Base-by-base conservation (phyloP, 2,797 vertebrate genomes). In the Pogonophryne albipinna region DNA sequence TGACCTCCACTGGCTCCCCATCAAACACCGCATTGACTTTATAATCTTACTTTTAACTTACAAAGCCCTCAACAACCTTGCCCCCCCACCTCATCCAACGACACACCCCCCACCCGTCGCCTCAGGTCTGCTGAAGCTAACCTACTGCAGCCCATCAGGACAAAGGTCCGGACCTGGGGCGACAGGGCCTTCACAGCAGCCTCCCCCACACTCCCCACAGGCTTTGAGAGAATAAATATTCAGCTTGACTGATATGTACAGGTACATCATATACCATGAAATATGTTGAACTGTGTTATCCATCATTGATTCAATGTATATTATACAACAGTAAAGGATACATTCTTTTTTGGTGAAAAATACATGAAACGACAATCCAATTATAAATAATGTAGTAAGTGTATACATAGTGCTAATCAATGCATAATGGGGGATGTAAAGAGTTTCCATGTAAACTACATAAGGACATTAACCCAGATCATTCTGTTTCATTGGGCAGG, bases 381-480 rank as follows among this genome's bases (percentile, higher is more conserved):
- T 61, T 3, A 46, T 56, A 56, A 17, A 20, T 13, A 57, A 19
- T 13, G 27, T 16, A n/a, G 17, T 23, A 9, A 46, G 20, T 52
- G 20, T 51, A 66, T 57, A 27, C 52, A 27, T 9, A 56, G 17
- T 10, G 15, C 58, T 44, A 19, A 44, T 51, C 45, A 66, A 66
- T 46, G 2, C 9, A 31, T 23, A 75, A 60, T 10, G 31, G 0
- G 23, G 9, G 1, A 17, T 7, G 10, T 61, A 42, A 60, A 38
- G 20, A 49, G 27, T 50, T 1, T 13, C 15, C 34, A 23, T 23
- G 61, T 65, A 27, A 46, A 69, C 49, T 52, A 45, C 12, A 42
- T n/a, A 7, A 3, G 31, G 13, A 64, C 23, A 68, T 23, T 13
- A 44, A 17, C 12, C 14, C 13, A 64, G 17, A 51, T 51, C 31